Conservation (phyloP, 2,797 vertebrate genomes). For the Danio choprae region DNA sequence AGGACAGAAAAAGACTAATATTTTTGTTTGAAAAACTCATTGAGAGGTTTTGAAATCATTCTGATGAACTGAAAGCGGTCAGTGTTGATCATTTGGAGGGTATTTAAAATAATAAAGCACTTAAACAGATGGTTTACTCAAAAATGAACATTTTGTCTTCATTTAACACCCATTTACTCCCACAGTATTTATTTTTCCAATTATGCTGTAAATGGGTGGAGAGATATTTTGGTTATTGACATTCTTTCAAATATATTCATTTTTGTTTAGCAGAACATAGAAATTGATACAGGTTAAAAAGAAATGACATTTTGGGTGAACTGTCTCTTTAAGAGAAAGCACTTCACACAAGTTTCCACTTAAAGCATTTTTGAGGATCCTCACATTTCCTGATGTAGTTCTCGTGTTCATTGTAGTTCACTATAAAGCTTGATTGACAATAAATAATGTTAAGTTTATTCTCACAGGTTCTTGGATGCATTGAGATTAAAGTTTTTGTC, state of each 20-base stretch:
- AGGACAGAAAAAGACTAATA: slow-evolving; percentile 67
- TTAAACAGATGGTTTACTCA: neutral
- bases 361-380: neutral
- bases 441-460: slow-evolving; percentile 2
- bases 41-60: slow-evolving; percentile 58
- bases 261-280: no score
- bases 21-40: slow-evolving; percentile 61
- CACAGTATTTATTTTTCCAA: no score
- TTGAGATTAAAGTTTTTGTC: slow-evolving; percentile 3
- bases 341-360: neutral
- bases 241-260: no score
- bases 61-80: neutral
- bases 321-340: neutral
- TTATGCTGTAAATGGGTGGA: no score
- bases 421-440: neutral
- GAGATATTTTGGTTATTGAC: no score
- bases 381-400: no score
- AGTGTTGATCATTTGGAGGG: neutral
- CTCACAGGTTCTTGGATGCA: neutral
- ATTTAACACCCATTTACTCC: no score
- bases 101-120: neutral
- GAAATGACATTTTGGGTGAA: no score
- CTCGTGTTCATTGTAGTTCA: slow-evolving; percentile 2
- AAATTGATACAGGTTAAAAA: no score
- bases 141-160: no score